Conservation (phyloP, 2,797 vertebrate genomes). For the Sebastes miniatus region DNA sequence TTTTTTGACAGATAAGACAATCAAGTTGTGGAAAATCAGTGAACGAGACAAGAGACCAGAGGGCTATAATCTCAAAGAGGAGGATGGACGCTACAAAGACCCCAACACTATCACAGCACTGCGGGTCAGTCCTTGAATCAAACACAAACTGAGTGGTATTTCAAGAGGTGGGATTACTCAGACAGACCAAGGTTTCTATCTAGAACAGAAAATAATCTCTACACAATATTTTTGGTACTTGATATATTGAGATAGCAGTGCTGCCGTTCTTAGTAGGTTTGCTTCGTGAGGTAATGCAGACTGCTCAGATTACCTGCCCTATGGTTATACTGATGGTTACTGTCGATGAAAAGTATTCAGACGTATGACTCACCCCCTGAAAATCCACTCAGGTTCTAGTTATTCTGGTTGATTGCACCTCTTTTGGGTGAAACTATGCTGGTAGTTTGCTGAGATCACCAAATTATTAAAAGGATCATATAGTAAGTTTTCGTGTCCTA, state of each 20-base stretch:
- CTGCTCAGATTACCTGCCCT: not conserved
- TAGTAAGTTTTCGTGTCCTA: not conserved
- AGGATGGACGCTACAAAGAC: conserved; percentile 96
- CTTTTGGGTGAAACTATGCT: not conserved
- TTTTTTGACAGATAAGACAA: conserved; percentile 91
- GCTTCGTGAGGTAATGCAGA: not conserved
- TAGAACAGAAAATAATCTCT: not conserved
- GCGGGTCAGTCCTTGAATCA: conserved; percentile 82
- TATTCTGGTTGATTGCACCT: not conserved
- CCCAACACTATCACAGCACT: conserved; percentile 93
- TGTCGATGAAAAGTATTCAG: not conserved
- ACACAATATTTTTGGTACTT: not conserved
- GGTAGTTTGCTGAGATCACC: not conserved
- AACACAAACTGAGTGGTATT: not conserved
- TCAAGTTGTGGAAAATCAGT: conserved; percentile 99
- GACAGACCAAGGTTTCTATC: not conserved
- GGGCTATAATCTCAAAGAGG: conserved; percentile 98
- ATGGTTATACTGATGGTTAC: not conserved
- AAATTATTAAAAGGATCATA: not conserved
- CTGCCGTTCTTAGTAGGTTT: not conserved
- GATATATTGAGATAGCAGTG: not conserved
- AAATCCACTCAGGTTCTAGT: not conserved
- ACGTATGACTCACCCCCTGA: not conserved
- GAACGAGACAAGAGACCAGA: conserved; percentile 98
- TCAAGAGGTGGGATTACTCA: not conserved